Conservation (phyloP, 2,113 vertebrate species). For the Pelmatolapia mariae region DNA sequence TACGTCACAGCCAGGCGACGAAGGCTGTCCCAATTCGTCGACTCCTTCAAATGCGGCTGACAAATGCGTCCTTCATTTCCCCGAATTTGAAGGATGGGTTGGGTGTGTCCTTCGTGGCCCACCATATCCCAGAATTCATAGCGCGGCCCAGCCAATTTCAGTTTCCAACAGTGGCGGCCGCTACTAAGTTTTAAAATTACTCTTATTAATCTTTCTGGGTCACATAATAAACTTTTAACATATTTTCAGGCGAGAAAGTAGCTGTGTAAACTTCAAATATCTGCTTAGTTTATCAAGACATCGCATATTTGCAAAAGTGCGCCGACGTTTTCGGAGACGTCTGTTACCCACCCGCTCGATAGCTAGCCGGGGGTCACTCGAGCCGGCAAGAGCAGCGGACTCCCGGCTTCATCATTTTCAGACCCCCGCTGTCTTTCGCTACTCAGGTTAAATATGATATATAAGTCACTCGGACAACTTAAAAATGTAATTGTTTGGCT, state of each 20-base stretch:
- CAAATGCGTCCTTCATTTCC: too few relatives aligned
- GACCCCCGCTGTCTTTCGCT: too few relatives aligned
- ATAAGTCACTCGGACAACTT: too few relatives aligned
- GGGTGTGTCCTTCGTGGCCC: not conserved
- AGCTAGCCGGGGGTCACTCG: rapidly evolving
- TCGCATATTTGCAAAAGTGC: too few relatives aligned
- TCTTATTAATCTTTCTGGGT: rapidly evolving
- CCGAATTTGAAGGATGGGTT: rapidly evolving
- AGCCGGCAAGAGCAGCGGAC: rapidly evolving
- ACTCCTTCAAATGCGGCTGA: too few relatives aligned
- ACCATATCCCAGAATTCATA: rapidly evolving
- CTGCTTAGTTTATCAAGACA: rapidly evolving
- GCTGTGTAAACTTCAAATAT: rapidly evolving
- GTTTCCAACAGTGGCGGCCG: too few relatives aligned
- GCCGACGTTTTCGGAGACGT: too few relatives aligned
- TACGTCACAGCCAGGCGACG: not conserved
- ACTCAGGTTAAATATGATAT: not conserved
- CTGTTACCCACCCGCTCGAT: too few relatives aligned
- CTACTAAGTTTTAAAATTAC: too few relatives aligned
- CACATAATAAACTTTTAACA: too few relatives aligned
- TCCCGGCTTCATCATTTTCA: too few relatives aligned
- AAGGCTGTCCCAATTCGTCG: rapidly evolving
- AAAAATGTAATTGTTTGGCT: rapidly evolving
- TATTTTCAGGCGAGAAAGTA: rapidly evolving
- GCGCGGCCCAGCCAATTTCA: rapidly evolving